Evolutionary conservation across 1,140 invertebrate genomes (phyloP).

Genomic region (Sycophaga agraensis): DNA sequence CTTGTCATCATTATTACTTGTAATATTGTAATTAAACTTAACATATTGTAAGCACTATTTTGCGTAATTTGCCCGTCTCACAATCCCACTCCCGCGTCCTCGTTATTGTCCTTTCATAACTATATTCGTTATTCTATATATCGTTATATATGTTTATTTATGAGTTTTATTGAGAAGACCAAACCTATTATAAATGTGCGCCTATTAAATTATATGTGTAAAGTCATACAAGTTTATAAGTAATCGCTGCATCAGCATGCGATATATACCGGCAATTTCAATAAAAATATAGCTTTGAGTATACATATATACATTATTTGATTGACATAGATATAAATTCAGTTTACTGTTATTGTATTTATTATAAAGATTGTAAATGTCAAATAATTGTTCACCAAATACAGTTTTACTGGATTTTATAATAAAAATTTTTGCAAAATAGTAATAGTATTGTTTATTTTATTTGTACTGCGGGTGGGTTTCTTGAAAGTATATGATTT

Average conservation of each 20-base stretch:
- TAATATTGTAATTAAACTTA: slow-evolving; percentile 52
- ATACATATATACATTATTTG: background rate
- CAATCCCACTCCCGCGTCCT: background rate
- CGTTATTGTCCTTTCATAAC: background rate
- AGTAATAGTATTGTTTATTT: too few relatives aligned
- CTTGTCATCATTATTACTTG: slow-evolving; percentile 39
- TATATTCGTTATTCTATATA: too few relatives aligned
- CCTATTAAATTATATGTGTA: too few relatives aligned
- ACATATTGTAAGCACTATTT: slow-evolving; percentile 33
- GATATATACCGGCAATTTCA: too few relatives aligned
- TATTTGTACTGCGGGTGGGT: too few relatives aligned
- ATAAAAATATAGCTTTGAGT: background rate
- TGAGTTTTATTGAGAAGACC: too few relatives aligned
- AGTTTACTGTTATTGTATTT: slow-evolving; percentile 20
- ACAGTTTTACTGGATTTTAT: slow-evolving; percentile 21
- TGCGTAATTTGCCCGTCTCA: background rate
- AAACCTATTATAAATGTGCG: too few relatives aligned
- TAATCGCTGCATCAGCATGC: too few relatives aligned
- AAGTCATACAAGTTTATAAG: too few relatives aligned
- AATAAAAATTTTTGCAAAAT: slow-evolving; percentile 25
- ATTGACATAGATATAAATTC: slow-evolving; percentile 3
- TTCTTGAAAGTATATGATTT: too few relatives aligned
- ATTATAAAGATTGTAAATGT: slow-evolving; percentile 8
- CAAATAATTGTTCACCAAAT: background rate
- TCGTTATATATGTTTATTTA: background rate